Evolutionary conservation across 2,113 vertebrate genomes (phyloP).

Genomic region (Amblyopsis rosae): DNA sequence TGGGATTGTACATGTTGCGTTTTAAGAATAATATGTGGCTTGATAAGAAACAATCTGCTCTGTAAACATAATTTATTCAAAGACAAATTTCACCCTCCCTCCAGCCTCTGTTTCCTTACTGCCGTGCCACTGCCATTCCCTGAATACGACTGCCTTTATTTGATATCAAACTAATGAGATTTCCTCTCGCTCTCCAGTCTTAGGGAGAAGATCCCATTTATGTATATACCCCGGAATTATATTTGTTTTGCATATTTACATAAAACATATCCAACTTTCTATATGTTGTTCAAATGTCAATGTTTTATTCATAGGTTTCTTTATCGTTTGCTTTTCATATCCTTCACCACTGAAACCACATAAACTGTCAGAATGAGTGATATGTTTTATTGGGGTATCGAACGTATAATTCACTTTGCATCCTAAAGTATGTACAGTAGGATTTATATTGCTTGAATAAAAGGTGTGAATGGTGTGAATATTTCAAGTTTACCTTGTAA

Average conservation of each 20-base stretch:
- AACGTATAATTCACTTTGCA: slow-evolving; percentile 65
- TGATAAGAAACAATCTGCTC: slow-evolving; percentile 56
- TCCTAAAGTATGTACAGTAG: slow-evolving; percentile 44
- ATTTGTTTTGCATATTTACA: slow-evolving; percentile 77
- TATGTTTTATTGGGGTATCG: slow-evolving; percentile 59
- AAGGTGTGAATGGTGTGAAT: too few species aligned
- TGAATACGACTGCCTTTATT: slow-evolving; percentile 74
- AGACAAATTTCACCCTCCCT: slow-evolving; percentile 59
- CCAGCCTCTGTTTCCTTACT: slow-evolving; percentile 47
- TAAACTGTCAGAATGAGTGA: slow-evolving; percentile 70
- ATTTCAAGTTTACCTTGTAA: too few species aligned
- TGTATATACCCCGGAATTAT: slow-evolving; percentile 69
- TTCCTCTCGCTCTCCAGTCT: slow-evolving; percentile 58
- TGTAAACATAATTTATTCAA: slow-evolving; percentile 68
- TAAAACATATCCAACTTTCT: slow-evolving; percentile 68
- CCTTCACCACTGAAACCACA: slow-evolving; percentile 62
- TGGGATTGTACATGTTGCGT: slow-evolving; percentile 15
- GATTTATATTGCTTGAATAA: slow-evolving; percentile 39
- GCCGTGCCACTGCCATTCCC: slow-evolving; percentile 60
- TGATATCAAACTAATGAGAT: slow-evolving; percentile 78
- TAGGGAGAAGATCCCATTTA: slow-evolving; percentile 67
- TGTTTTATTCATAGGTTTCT: slow-evolving; percentile 75
- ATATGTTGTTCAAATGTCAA: slow-evolving; percentile 72
- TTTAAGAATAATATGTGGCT: slow-evolving; percentile 44
- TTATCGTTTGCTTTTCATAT: slow-evolving; percentile 68